Evolutionary conservation across 2,888 invertebrate species (phyloP).

Genomic region (Dugesia japonica): DNA sequence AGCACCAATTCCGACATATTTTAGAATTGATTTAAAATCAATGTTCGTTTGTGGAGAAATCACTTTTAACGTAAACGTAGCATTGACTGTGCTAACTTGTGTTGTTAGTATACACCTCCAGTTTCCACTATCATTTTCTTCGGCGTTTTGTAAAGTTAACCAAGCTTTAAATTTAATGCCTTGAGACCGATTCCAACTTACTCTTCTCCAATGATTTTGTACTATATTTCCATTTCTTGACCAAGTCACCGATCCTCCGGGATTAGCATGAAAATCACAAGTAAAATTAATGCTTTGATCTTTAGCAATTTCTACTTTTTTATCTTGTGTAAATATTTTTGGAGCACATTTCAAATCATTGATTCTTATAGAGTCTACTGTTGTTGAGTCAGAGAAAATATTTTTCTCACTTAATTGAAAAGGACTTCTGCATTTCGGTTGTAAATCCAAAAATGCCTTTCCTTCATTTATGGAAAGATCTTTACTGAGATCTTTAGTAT

Average conservation of each 20-base stretch:
- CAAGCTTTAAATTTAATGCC: slow-evolving; percentile 25
- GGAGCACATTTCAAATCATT: slow-evolving; percentile 28
- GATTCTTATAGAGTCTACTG: background rate
- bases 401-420: background rate
- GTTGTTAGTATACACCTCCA: slow-evolving; percentile 24
- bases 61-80: slow-evolving; percentile 13
- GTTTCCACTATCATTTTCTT: background rate
- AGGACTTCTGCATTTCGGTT: slow-evolving; percentile 9
- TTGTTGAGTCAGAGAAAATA: background rate
- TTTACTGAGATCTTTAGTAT: slow-evolving; percentile 22
- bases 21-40: slow-evolving; percentile 7
- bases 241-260: slow-evolving; percentile 24
- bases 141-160: background rate
- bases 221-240: slow-evolving; percentile 24
- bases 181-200: slow-evolving; percentile 20
- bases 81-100: background rate
- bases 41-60: background rate
- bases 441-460: background rate
- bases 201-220: slow-evolving; percentile 30
- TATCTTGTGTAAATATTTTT: background rate
- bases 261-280: slow-evolving; percentile 28
- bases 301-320: background rate
- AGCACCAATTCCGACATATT: slow-evolving; percentile 10
- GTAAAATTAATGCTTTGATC: slow-evolving; percentile 26
- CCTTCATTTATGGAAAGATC: background rate